Evolutionary conservation across 2,888 invertebrate genomes (phyloP), one percentile per base, ranked within the genome.

Genomic region (Abrostola tripartita): DNA sequence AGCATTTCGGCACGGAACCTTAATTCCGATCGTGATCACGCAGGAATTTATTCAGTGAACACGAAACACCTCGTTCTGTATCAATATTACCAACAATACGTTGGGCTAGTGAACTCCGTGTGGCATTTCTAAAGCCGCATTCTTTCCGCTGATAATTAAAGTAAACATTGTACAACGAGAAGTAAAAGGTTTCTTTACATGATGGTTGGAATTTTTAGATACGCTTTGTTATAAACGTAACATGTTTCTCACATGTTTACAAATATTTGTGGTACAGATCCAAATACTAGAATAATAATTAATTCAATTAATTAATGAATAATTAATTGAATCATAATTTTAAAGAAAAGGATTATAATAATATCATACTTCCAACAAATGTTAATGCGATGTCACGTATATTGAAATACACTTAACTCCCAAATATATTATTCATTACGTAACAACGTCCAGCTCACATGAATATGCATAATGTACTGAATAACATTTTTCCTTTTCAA

Each of bases 1-100:
- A 58, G 77, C 71, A 55, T 73, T 68, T 71, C 69, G 62, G 64
- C 64, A 63, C 59, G 67, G 64, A 70, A 61, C 68, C 67, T 63
- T 65, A 71, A 73, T 69, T 61, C 65, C 57, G 38, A 60, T 67
- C 73, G 65, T 80, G 81, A 79, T 69, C 65, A 65, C 65, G 71
- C 78, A 71, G 71, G 71, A 79, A 76, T 78, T 66, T 76, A 71
- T 78, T 71, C 78, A 69, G 52, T 71, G 65, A 65, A 73, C 65
- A 77, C 78, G 65, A 68, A 80, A 76, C 70, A 63, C 57, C 51
- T 64, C 69, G 71, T 78, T 63, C 68, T 78, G 60, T 61, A 73
- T 61, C 61, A 76, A 74, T 64, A 78, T 69, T 69, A 56, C 47
- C 55, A 49, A 53, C 76, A 76, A 76, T 68, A 52, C 40, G 36